phyloP scores from a whole-genome alignment of 2,888 invertebrate species.

The Torymus aiolomorphi region DNA sequence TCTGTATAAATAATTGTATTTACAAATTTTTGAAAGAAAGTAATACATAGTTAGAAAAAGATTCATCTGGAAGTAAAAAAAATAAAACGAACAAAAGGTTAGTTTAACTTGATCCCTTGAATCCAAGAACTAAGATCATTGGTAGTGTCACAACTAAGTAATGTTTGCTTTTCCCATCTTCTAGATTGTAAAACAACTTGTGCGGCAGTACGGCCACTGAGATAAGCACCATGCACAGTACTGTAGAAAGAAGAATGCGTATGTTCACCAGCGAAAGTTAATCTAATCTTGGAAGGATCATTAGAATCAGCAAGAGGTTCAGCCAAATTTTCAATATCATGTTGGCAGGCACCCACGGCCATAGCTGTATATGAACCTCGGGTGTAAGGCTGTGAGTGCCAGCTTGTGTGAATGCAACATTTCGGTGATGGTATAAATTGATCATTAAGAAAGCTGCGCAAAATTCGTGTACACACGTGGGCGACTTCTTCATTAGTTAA shows the following conservation, averaged over 20 bases:
- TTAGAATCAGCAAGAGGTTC: slow-evolving; percentile 87
- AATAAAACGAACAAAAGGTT: too few relatives aligned
- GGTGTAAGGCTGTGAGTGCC: slow-evolving; percentile 89
- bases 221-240: slow-evolving; percentile 95
- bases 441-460: slow-evolving; percentile 92
- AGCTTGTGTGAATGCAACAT: slow-evolving; percentile 90
- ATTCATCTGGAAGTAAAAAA: too few relatives aligned
- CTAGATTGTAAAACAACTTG: slow-evolving; percentile 80
- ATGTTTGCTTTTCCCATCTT: slow-evolving; percentile 80
- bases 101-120: slow-evolving; percentile 88
- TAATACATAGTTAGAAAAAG: too few relatives aligned
- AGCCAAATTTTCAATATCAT: slow-evolving; percentile 91
- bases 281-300: slow-evolving; percentile 82
- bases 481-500: slow-evolving; percentile 86
- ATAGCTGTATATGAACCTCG: slow-evolving; percentile 94
- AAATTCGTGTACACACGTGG: slow-evolving; percentile 87
- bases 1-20: too few relatives aligned
- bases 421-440: slow-evolving; percentile 93
- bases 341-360: slow-evolving; percentile 90
- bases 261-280: slow-evolving; percentile 93
- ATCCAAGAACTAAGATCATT: slow-evolving; percentile 92
- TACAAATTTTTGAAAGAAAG: too few relatives aligned
- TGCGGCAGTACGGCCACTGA: slow-evolving; percentile 90
- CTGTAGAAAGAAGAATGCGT: slow-evolving; percentile 96
- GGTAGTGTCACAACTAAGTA: slow-evolving; percentile 85